Percentiles rank a stretch among this genome's conserved stretches.
phyloP scores from a whole-genome alignment of 2,888 invertebrate species.

The Conops quadrifasciatus region DNA sequence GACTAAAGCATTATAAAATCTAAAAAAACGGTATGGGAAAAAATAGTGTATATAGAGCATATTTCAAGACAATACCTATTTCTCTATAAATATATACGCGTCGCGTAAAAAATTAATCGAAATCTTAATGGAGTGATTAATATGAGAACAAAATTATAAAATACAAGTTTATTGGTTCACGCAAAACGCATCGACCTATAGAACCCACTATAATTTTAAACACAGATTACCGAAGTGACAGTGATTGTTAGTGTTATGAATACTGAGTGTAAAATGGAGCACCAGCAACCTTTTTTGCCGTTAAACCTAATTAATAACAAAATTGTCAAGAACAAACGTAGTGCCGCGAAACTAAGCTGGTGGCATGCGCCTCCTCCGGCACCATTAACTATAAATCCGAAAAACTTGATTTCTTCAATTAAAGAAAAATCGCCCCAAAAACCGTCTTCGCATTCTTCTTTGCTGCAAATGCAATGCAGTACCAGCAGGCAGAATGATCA shows the following conservation, averaged over 20 bases:
- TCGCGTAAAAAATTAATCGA: too few relatives aligned
- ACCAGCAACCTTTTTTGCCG: constrained; percentile 24
- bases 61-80: too few relatives aligned
- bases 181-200: background rate
- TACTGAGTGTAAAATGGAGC: constrained; percentile 4
- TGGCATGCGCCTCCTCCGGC: constrained; percentile 52
- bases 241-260: background rate
- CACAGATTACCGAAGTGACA: background rate
- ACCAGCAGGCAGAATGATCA: background rate
- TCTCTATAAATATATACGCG: too few relatives aligned
- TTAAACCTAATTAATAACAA: constrained; percentile 36
- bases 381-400: constrained; percentile 19
- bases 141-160: too few relatives aligned
- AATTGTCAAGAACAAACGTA: constrained; percentile 48
- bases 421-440: background rate
- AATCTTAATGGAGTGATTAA: too few relatives aligned
- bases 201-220: background rate
- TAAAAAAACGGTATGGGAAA: too few relatives aligned
- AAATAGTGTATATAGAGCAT: too few relatives aligned
- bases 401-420: background rate
- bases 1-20: too few relatives aligned
- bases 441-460: background rate
- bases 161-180: too few relatives aligned
- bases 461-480: background rate
- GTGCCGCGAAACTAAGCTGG: constrained; percentile 55